phyloP scores from a whole-genome alignment of 2,797 vertebrate genomes.

The Liparis tanakae region DNA sequence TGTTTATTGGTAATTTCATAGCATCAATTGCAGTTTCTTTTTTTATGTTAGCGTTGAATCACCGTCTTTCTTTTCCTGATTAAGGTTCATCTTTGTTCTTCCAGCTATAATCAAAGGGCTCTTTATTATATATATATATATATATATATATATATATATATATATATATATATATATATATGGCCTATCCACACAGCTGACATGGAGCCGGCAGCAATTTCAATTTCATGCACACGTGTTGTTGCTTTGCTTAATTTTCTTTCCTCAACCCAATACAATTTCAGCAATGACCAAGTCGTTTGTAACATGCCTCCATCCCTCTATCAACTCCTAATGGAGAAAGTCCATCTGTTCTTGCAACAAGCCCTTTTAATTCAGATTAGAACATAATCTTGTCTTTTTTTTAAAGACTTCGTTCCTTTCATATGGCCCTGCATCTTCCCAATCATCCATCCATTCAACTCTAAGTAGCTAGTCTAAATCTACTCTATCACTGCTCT shows the following conservation, averaged over 20 bases:
- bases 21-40: not conserved
- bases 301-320: not conserved
- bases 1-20: slow-evolving; percentile 14
- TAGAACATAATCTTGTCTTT: not conserved
- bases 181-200: not conserved
- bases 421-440: not conserved
- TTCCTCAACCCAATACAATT: not conserved
- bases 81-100: not conserved
- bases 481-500: slow-evolving; percentile 17
- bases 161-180: too few relatives aligned
- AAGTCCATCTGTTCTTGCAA: not conserved
- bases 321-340: not conserved
- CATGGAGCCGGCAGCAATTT: not conserved
- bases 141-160: too few relatives aligned
- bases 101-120: not conserved
- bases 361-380: not conserved
- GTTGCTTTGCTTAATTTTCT: not conserved
- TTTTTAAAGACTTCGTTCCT: not conserved
- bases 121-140: not conserved
- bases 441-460: not conserved
- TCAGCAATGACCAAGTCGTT: not conserved
- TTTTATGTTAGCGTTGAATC: not conserved
- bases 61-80: not conserved
- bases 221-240: not conserved
- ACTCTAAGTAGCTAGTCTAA: not conserved